Evolutionary conservation across 2,888 invertebrate species (phyloP), one percentile per base, ranked within the genome.

Genomic region (Cheilosia vernalis): DNA sequence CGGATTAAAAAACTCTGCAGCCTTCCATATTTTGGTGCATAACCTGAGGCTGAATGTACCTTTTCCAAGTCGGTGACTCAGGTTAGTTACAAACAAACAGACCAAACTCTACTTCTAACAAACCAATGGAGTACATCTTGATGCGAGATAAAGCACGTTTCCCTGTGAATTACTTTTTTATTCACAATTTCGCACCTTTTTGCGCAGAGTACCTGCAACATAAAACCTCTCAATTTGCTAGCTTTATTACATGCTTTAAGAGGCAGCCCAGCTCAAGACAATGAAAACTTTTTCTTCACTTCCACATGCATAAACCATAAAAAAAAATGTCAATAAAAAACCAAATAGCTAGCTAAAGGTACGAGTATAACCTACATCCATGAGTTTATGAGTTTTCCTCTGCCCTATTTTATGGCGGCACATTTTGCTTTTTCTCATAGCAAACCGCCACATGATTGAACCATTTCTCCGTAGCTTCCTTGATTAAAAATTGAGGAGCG

Each of bases 401-500:
- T 56, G 56, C 21, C 56, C 56, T 56, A 44, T 21, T 58, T 60
- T 49, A 33, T 58, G 27, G 24, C n/a, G n/a, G 13, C 33, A 56
- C 44, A 42, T 4, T 44, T 58, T 13, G 6, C 24, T 21, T 21
- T 47, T n/a, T 21, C 30, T 19, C 7, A 51, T n/a, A 27, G 13
- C 4, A n/a, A 37, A 37, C 33, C 63, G 27, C 58, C 56, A 51
- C 64, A 64, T 70, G 82, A 83, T 78, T 73, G 82, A 78, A 78
- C 55, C 53, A 73, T 77, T 66, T 19, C 27, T 17, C 30, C 53
- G 30, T 9, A 49, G 77, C 33, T 55, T 55, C 66, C 37, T 83
- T 83, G 78, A 78, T 83, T 83, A 83, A 83, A 83, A 83, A 66
- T 53, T 64, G 64, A 17, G 37, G 7, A 53, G 33, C 10, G 37